Evolutionary conservation across 2,797 vertebrate genomes (phyloP), one percentile per base, ranked within the genome.

Genomic region (Toxotes lorentzi): DNA sequence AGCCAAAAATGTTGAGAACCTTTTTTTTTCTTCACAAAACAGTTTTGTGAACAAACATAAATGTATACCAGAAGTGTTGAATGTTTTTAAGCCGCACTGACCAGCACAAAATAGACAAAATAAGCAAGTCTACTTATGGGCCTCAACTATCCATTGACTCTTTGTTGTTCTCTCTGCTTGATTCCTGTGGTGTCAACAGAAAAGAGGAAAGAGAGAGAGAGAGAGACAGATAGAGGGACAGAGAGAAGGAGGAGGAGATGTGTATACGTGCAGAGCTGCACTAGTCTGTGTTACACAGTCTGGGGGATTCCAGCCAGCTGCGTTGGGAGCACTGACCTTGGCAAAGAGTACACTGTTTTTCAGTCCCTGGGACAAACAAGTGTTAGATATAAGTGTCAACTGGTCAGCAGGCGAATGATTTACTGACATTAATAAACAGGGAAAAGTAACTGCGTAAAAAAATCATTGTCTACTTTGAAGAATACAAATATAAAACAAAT

Each of bases 251-350:
- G 63, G 77, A 88, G 81, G 83, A 90, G 81, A 82, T 78, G 79
- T 88, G 91, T 78, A 84, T 86, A 91, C 89, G 89, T 93, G 90
- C 92, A 54, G 88, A 85, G 81, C 76, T 86, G 93, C 94, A 94
- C 94, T 93, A 60, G 63, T 88, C 89, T 67, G 79, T 58, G 79
- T 74, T 87, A 68, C 88, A 81, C 73, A 91, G 90, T 89, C 86
- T 90, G 89, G 90, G 92, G 82, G 91, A 92, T 88, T 90, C 85
- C 87, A 90, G 89, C 83, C 95, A 94, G 93, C 94, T 94, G 92
- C 69, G 70, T 70, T 68, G 73, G 81, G 90, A 92, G 87, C 86
- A 50, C 70, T 94, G 93, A 95, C 93, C 93, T 95, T 94, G 92
- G 91, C 92, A 83, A 74, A 85, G 78, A 85, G 73, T 79, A 66